These are phyloP conservation scores for Mesoligia furuncula DNA, from an alignment of 2,888 invertebrate genomes.

Conservation along the genomic window DNA sequence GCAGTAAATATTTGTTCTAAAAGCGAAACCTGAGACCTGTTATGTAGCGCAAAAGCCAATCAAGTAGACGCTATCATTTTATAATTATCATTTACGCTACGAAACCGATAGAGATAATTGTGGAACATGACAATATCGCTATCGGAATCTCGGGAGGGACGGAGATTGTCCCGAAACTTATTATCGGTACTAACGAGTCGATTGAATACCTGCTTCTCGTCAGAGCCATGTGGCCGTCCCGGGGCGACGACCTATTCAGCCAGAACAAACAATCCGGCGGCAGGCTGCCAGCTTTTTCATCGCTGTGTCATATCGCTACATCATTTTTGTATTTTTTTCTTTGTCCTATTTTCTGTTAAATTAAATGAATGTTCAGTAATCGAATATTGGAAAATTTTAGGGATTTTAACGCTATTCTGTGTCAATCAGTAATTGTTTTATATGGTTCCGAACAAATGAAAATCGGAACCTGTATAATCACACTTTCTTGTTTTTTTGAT, in stretches of 20 bases:
- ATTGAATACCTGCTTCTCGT: constrained; percentile 61
- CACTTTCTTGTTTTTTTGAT: not conserved
- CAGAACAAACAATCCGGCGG: constrained; percentile 72
- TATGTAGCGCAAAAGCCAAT: not conserved
- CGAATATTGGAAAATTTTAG: not conserved
- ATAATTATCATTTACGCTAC: not conserved
- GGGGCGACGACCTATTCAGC: constrained; percentile 76
- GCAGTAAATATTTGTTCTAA: not conserved
- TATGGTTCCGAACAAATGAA: not conserved
- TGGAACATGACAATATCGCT: constrained; percentile 35
- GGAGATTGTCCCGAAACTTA: constrained; percentile 36
- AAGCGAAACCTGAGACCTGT: not conserved
- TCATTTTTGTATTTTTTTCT: not conserved
- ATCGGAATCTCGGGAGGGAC: constrained; percentile 17
- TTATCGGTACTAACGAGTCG: constrained; percentile 48
- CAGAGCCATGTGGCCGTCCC: constrained; percentile 59
- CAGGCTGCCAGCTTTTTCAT: constrained; percentile 63
- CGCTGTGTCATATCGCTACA: constrained; percentile 53
- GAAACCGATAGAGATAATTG: constrained; percentile 27
- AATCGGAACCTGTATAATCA: not conserved
- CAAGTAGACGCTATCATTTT: not conserved
- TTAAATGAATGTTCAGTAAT: too few relatives aligned
- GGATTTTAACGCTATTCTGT: not conserved
- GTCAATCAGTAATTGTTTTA: not conserved
- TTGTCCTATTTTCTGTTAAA: not conserved